Evolutionary conservation across 1,140 invertebrate genomes (phyloP).

Genomic region (Lasioglossum baleicum): DNA sequence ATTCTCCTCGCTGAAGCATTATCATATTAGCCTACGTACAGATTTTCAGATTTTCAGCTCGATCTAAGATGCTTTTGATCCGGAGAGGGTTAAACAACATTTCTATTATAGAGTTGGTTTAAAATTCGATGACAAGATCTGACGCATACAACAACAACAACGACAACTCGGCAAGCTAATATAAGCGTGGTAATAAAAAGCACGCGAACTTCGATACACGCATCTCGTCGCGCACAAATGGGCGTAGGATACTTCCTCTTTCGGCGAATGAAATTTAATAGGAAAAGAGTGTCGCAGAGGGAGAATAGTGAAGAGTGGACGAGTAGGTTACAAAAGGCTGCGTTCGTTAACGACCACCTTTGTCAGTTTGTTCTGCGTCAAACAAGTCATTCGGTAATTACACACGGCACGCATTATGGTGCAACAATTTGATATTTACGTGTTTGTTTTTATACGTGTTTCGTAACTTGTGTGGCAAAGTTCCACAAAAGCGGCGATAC

Average conservation of each 20-base stretch:
- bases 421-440: not conserved
- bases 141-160: too few species aligned
- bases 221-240: too few species aligned
- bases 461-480: not conserved
- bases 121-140: too few species aligned
- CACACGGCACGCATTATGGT: constrained; percentile 8
- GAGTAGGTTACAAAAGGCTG: not conserved
- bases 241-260: not conserved
- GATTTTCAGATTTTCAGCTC: too few species aligned
- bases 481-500: not conserved
- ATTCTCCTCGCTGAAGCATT: too few species aligned
- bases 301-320: too few species aligned
- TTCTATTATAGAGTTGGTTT: not conserved
- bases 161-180: too few species aligned
- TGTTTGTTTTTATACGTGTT: not conserved
- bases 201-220: too few species aligned
- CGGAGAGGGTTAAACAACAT: not conserved
- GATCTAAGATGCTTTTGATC: too few species aligned
- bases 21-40: too few species aligned
- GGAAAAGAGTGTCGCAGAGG: not conserved
- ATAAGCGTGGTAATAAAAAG: too few species aligned
- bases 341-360: constrained; percentile 1
- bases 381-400: not conserved
- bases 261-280: not conserved
- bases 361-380: not conserved